A percentile compares a stretch with the other conserved stretches of the same genome.
Conservation (phyloP, 2,888 invertebrate genomes). For the Lithosia quadra region DNA sequence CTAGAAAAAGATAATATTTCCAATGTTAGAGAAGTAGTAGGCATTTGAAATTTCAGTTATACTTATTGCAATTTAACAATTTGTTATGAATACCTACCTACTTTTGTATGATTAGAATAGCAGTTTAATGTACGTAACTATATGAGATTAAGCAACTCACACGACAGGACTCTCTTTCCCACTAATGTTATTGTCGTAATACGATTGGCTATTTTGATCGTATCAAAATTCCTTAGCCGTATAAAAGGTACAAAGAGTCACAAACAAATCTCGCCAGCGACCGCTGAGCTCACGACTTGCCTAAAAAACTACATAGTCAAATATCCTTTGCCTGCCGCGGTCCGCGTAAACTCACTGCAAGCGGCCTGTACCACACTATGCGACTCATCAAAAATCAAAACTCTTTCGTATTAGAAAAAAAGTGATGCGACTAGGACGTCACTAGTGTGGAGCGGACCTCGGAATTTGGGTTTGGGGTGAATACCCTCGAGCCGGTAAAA, state of each 20-base stretch:
- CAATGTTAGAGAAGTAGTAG: background rate
- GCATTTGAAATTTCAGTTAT: background rate
- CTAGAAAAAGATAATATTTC: background rate
- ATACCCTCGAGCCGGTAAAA: conserved; percentile 86
- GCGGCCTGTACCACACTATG: conserved; percentile 61
- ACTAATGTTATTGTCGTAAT: conserved; percentile 36
- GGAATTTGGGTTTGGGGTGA: conserved; percentile 86
- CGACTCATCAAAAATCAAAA: conserved; percentile 55
- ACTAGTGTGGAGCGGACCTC: conserved; percentile 76
- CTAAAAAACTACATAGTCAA: conserved; percentile 82
- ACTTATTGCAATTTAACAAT: background rate
- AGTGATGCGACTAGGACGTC: conserved; percentile 60
- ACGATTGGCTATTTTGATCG: conserved; percentile 65
- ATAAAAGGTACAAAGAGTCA: conserved; percentile 67
- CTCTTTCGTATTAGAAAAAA: conserved; percentile 71
- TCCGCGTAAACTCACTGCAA: conserved; percentile 73
- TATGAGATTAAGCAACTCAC: background rate
- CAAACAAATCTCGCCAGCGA: conserved; percentile 75
- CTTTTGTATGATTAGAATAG: background rate
- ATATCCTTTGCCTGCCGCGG: conserved; percentile 81
- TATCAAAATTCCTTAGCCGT: conserved; percentile 69
- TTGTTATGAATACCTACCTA: background rate
- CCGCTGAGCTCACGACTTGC: conserved; percentile 73
- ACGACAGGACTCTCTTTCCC: background rate
- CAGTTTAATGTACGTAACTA: background rate